These are phyloP conservation scores for Apis dorsata DNA, from an alignment of 1,140 invertebrate species.

Conservation along the genomic window DNA sequence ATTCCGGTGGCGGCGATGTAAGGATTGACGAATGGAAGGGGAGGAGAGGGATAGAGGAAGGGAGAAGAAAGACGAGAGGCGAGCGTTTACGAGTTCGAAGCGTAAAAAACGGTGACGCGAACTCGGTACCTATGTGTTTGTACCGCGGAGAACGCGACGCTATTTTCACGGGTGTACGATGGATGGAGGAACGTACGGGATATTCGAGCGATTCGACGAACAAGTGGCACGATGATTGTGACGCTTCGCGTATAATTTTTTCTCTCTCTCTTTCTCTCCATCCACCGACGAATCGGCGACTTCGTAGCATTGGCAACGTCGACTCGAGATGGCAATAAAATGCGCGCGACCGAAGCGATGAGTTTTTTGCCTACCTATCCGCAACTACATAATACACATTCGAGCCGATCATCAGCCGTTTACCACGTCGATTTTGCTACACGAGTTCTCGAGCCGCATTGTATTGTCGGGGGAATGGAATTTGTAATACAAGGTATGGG, in stretches of 20 bases:
- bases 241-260: slow-evolving; percentile 28
- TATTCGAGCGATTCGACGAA: neutral
- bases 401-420: neutral
- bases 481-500: neutral
- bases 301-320: neutral
- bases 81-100: too few species aligned
- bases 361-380: neutral
- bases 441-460: neutral
- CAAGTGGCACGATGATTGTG: slow-evolving; percentile 24
- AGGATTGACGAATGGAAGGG: too few species aligned
- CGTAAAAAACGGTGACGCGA: too few species aligned
- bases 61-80: too few species aligned
- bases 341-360: slow-evolving; percentile 28
- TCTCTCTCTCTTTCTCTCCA: neutral
- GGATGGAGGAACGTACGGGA: neutral
- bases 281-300: neutral
- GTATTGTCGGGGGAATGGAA: slow-evolving; percentile 13
- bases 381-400: neutral
- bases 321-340: slow-evolving; percentile 32
- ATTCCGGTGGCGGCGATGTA: neutral
- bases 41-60: too few species aligned
- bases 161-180: neutral
- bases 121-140: too few species aligned
- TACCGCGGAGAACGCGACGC: too few species aligned
- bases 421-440: neutral